A percentile compares a stretch with the other conserved stretches of the same genome.
These are phyloP conservation scores for Uropetala carovei DNA, from an alignment of 2,888 invertebrate species.

Conservation along the genomic window DNA sequence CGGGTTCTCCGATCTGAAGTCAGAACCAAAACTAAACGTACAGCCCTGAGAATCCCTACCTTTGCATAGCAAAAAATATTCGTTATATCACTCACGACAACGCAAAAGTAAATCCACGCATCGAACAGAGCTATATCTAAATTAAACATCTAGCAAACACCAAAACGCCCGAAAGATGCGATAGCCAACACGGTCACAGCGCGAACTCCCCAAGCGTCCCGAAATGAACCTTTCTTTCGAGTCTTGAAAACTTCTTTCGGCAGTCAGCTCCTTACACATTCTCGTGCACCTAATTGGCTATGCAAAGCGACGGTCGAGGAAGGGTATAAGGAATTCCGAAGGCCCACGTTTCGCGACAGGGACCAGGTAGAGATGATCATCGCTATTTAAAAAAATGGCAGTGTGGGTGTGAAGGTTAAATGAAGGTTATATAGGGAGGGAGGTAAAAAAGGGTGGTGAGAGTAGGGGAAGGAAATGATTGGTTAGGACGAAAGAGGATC, in stretches of 20 bases:
- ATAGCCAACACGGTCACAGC: too few species aligned
- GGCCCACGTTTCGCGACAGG: not conserved
- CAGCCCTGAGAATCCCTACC: too few species aligned
- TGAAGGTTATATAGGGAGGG: constrained; percentile 33
- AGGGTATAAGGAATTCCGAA: not conserved
- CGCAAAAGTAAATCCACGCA: too few species aligned
- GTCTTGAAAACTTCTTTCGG: not conserved
- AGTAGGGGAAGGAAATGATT: not conserved
- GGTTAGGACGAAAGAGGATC: not conserved
- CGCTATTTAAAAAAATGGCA: not conserved
- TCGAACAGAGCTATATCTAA: too few species aligned
- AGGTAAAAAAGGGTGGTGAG: not conserved
- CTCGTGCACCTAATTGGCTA: constrained; percentile 28
- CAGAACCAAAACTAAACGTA: too few species aligned
- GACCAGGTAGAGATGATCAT: not conserved
- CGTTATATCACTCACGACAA: too few species aligned
- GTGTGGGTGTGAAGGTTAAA: constrained; percentile 43
- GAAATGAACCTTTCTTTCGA: too few species aligned
- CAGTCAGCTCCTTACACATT: not conserved
- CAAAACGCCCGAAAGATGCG: too few species aligned
- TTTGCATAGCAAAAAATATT: too few species aligned
- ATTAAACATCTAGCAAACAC: too few species aligned
- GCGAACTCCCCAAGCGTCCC: too few species aligned
- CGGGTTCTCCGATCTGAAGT: too few species aligned
- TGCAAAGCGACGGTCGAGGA: constrained; percentile 25